Base-by-base conservation (phyloP, 2,888 invertebrate genomes). In the Drosophila recens region DNA sequence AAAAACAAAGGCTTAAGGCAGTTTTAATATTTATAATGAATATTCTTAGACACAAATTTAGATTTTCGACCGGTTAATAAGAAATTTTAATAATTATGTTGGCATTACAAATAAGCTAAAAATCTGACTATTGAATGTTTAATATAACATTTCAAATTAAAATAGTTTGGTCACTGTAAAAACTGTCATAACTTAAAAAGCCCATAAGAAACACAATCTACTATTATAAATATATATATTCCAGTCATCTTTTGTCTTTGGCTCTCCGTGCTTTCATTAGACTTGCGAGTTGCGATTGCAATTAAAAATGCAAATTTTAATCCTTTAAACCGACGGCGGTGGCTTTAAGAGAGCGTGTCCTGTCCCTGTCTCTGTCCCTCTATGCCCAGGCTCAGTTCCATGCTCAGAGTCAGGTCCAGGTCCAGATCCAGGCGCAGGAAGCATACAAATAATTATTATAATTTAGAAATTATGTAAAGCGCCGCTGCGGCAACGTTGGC, bases 391-490 rank as follows among this genome's bases (percentile, higher is more conserved):
- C 6, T 2, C 30, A 30, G 30, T 23, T 23, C 23, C 23, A 23
- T 23, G 34, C 38, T 73, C 73, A 86, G 87, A 30, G 63, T 27
- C 66, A 45, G 58, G 71, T 65, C 68, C 61, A 36, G 11, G 34
- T 6, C 65, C 66, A 45, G 58, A 69, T 65, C 67, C 61, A 34
- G 11, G 36, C 15, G 73, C 73, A 86, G 87, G 86, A 87, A 89
- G 86, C 78, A 89, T 81, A 86, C 87, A 88, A 90, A 90, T 90
- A 89, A 90, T 87, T 90, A 90, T 90, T 85, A 89, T 89, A 87
- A 90, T 90, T 90, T 90, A 85, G 82, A 87, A 90, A 90, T 90
- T 85, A 89, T 90, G 90, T 85, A 89, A 86, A 89, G 81, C 86
- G 86, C 80, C 78, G 88, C 71, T 75, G 77, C 79, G 76, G 84